phyloP scores from a whole-genome alignment of 1,140 invertebrate species.

The Cotesia chilonis region DNA sequence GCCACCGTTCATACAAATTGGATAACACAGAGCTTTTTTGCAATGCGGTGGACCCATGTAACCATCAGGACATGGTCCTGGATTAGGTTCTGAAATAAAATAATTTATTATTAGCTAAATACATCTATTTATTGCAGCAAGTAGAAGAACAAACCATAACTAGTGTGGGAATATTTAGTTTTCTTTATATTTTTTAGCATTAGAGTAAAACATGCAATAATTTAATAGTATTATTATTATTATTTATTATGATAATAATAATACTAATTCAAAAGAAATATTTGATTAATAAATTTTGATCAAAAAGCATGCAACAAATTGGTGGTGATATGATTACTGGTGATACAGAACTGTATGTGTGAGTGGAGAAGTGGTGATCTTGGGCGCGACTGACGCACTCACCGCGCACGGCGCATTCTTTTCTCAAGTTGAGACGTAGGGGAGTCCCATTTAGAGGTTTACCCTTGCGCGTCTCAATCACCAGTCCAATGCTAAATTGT shows the following conservation, averaged over 20 bases:
- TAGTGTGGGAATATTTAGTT: slow-evolving; percentile 1
- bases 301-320: slow-evolving; percentile 41
- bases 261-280: no score
- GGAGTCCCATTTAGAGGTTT: slow-evolving; percentile 87
- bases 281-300: slow-evolving; percentile 13
- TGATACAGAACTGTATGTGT: slow-evolving; percentile 64
- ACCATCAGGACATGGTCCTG: slow-evolving; percentile 87
- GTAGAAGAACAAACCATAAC: not conserved
- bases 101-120: slow-evolving; percentile 14
- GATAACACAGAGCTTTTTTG: slow-evolving; percentile 88
- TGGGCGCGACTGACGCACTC: slow-evolving; percentile 67
- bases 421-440: slow-evolving; percentile 86
- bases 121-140: not conserved
- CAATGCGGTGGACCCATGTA: slow-evolving; percentile 88
- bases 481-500: slow-evolving; percentile 86
- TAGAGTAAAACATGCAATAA: not conserved
- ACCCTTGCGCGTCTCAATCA: slow-evolving; percentile 81
- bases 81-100: slow-evolving; percentile 76
- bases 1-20: slow-evolving; percentile 91
- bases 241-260: not conserved
- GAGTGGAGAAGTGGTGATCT: slow-evolving; percentile 60
- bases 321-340: slow-evolving; percentile 54
- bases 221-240: not conserved
- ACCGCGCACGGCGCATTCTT: slow-evolving; percentile 93
- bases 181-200: not conserved